These are phyloP conservation scores for Saturnia japonica DNA, from an alignment of 2,888 invertebrate genomes.

Conservation along the genomic window DNA sequence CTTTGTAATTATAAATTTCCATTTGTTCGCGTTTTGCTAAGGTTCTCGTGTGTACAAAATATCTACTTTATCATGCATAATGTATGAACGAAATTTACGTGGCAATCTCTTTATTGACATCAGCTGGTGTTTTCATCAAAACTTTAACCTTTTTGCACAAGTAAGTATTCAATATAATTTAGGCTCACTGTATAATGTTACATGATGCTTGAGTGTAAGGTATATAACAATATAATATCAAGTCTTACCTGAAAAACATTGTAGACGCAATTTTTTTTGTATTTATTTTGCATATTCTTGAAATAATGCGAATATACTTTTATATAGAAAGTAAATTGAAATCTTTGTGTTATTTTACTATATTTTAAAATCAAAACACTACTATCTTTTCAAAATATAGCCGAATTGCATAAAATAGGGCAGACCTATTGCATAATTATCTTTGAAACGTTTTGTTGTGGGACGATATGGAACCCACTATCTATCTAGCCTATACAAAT, in stretches of 20 bases:
- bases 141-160: slow-evolving; percentile 16
- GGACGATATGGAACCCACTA: too few species aligned
- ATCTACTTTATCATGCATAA: slow-evolving; percentile 19
- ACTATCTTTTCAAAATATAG: too few species aligned
- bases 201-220: slow-evolving; percentile 1
- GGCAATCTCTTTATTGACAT: slow-evolving; percentile 20
- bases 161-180: slow-evolving; percentile 12
- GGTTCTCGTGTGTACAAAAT: slow-evolving; percentile 17
- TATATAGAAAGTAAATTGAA: neutral
- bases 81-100: slow-evolving; percentile 16
- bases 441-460: too few species aligned
- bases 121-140: slow-evolving; percentile 17
- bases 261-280: neutral
- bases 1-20: slow-evolving; percentile 22
- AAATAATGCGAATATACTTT: neutral
- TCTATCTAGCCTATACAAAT: too few species aligned
- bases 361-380: neutral
- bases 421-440: too few species aligned
- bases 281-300: neutral
- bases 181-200: slow-evolving; percentile 8
- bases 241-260: neutral
- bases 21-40: slow-evolving; percentile 17
- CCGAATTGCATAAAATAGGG: too few species aligned
- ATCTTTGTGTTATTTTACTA: neutral
- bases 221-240: neutral